Percentiles rank a stretch among this genome's conserved stretches.
Evolutionary conservation across 2,113 vertebrate species (phyloP).

Genomic region (Morone chrysops): DNA sequence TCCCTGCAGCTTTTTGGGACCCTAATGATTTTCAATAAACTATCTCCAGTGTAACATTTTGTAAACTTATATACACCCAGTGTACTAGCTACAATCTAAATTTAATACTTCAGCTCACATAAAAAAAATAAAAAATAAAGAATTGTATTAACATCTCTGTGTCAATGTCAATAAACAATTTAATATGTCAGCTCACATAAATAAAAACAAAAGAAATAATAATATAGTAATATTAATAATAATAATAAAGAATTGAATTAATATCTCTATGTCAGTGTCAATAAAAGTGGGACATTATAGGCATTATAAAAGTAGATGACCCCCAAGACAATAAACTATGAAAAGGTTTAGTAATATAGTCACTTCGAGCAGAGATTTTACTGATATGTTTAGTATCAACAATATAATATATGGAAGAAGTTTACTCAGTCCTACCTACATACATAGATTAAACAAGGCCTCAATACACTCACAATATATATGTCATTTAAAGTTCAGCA

Average conservation of each 20-base stretch:
- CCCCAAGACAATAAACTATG: neutral
- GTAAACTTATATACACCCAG: neutral
- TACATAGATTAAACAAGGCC: neutral
- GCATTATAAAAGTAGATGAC: neutral
- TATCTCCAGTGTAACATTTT: neutral
- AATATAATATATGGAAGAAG: neutral
- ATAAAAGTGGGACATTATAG: neutral
- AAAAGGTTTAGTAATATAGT: conserved; percentile 8
- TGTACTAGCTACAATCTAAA: neutral
- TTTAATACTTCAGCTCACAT: too few species aligned
- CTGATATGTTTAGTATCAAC: too few species aligned
- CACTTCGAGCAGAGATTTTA: neutral
- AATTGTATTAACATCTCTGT: neutral
- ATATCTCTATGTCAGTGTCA: neutral
- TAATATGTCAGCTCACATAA: too few species aligned
- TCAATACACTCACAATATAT: neutral
- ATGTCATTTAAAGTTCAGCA: neutral
- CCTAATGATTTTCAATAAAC: conserved; percentile 16
- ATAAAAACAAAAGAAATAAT: too few species aligned
- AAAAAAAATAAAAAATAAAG: too few species aligned
- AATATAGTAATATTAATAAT: too few species aligned
- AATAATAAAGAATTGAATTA: too few species aligned
- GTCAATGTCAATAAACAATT: neutral
- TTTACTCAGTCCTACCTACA: neutral
- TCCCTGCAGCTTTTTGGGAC: conserved; percentile 11